These are phyloP conservation scores for Pampusana beccarii DNA, from an alignment of 2,113 vertebrate species.

Conservation along the genomic window DNA sequence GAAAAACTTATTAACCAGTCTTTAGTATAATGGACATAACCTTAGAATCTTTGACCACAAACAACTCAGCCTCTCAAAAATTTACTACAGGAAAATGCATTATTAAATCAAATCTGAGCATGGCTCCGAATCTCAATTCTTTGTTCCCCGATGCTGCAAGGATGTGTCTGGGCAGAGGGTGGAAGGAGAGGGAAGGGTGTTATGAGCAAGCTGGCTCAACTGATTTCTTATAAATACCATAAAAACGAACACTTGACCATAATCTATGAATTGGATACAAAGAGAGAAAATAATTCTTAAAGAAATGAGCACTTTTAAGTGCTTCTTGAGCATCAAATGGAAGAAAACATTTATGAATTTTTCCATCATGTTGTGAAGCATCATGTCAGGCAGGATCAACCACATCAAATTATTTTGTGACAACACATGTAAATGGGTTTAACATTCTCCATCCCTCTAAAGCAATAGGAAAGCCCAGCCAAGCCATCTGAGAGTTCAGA, in stretches of 20 bases:
- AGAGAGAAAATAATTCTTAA: slow-evolving; percentile 31
- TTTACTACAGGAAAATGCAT: background rate
- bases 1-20: background rate
- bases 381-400: slow-evolving; percentile 42
- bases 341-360: slow-evolving; percentile 50
- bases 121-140: slow-evolving; percentile 1
- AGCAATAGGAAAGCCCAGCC: background rate
- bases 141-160: background rate
- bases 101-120: background rate
- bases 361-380: slow-evolving; percentile 20
- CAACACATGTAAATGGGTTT: slow-evolving; percentile 52
- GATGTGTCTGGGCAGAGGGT: background rate
- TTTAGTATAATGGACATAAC: background rate
- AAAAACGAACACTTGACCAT: slow-evolving; percentile 52
- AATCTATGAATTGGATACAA: slow-evolving; percentile 13
- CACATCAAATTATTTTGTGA: slow-evolving; percentile 47
- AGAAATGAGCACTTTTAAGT: slow-evolving; percentile 4
- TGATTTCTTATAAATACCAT: slow-evolving; percentile 46
- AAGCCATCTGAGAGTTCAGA: slow-evolving; percentile 42
- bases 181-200: background rate
- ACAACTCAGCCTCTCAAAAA: background rate
- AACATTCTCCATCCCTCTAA: slow-evolving; percentile 16
- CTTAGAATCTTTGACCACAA: background rate
- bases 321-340: slow-evolving; percentile 1
- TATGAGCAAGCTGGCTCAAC: background rate